These are phyloP conservation scores for Lepidocyrtoides sp. DNA, from an alignment of 2,888 invertebrate genomes.

Conservation along the genomic window DNA sequence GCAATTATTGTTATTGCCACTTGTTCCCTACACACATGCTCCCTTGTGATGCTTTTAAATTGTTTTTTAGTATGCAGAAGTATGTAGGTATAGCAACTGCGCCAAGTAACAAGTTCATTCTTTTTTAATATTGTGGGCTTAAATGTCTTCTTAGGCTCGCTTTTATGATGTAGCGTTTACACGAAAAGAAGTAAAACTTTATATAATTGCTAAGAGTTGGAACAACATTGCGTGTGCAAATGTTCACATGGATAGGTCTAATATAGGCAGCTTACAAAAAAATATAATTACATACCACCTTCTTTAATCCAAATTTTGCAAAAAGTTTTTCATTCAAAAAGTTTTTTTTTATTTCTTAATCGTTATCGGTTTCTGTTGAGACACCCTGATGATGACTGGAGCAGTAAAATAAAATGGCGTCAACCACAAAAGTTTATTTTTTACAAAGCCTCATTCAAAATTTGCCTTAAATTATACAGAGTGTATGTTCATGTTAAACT, in stretches of 20 bases:
- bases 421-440: neutral
- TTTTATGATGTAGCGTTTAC: neutral
- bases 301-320: neutral
- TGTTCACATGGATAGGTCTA: neutral
- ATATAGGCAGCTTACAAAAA: neutral
- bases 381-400: neutral
- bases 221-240: neutral
- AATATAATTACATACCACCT: neutral
- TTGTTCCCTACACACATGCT: neutral
- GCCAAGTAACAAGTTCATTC: neutral
- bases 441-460: too few species aligned
- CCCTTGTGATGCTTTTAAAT: neutral
- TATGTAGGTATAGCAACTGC: neutral
- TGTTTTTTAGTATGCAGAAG: neutral
- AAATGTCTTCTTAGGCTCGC: neutral
- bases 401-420: neutral
- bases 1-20: slow-evolving; percentile 25
- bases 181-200: neutral
- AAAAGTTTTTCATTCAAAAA: neutral
- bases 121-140: neutral
- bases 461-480: too few species aligned
- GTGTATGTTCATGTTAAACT: too few species aligned
- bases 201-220: neutral
- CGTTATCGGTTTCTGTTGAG: neutral
- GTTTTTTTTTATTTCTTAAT: neutral